Evolutionary conservation across 2,797 vertebrate species (phyloP).

Genomic region (Fratercula arctica): DNA sequence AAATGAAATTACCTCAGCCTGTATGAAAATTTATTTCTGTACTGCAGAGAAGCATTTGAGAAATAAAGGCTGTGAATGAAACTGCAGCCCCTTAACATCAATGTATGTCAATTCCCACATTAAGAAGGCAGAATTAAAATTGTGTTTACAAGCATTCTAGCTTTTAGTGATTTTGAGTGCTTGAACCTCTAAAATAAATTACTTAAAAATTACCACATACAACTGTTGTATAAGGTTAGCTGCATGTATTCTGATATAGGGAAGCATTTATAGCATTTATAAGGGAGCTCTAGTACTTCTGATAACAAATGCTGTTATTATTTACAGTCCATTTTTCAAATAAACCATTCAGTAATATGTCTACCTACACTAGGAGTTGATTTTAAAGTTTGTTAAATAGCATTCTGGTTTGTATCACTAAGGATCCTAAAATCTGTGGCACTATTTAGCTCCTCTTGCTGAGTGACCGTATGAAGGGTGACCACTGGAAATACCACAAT

Average conservation of each 20-base stretch:
- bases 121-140: background rate
- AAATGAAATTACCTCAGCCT: background rate
- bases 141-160: background rate
- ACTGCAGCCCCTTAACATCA: background rate
- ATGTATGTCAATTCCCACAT: background rate
- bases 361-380: background rate
- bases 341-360: background rate
- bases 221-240: background rate
- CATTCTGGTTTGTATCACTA: background rate
- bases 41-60: background rate
- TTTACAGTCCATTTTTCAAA: background rate
- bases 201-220: background rate
- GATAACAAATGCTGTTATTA: background rate
- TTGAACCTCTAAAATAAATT: background rate
- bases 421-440: background rate
- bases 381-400: background rate
- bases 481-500: accelerated
- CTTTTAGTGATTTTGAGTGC: background rate
- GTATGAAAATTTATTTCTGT: background rate
- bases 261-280: background rate
- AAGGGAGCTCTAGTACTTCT: background rate
- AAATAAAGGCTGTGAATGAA: background rate
- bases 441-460: background rate
- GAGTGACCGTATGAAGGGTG: background rate
- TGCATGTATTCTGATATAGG: background rate